phyloP scores from a whole-genome alignment of 2,113 vertebrate species.

The Sialia sialis region DNA sequence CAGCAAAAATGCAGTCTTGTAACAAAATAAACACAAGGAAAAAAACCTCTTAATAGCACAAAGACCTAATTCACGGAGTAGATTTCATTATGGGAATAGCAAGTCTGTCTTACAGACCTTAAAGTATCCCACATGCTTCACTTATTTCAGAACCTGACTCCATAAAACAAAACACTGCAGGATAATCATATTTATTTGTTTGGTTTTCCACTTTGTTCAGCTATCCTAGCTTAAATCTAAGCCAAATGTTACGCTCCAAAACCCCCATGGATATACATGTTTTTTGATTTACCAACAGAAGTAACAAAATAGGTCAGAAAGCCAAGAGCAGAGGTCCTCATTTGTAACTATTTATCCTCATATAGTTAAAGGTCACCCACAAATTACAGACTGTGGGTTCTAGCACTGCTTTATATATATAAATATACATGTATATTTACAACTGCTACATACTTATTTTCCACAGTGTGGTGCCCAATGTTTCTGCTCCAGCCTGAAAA shows the following conservation, averaged over 20 bases:
- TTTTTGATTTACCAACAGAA: constrained; percentile 52
- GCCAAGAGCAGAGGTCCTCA: constrained; percentile 36
- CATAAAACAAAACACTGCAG: neutral
- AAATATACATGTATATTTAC: neutral
- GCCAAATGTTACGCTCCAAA: constrained; percentile 56
- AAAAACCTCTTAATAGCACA: neutral
- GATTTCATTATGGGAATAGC: neutral
- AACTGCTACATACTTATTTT: constrained; percentile 25
- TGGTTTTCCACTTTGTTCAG: constrained; percentile 49
- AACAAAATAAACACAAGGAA: constrained; percentile 27
- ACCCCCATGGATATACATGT: neutral
- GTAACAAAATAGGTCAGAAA: constrained; percentile 17
- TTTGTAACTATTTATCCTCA: constrained; percentile 33
- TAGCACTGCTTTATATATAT: neutral
- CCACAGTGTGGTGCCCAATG: constrained; percentile 33
- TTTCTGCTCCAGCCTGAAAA: neutral
- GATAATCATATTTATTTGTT: constrained; percentile 55
- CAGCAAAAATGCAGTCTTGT: neutral
- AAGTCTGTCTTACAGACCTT: neutral
- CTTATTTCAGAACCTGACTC: neutral
- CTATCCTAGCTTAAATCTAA: constrained; percentile 59
- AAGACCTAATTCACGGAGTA: neutral
- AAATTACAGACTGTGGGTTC: constrained; percentile 49
- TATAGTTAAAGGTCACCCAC: constrained; percentile 54
- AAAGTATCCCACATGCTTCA: neutral